Evolutionary conservation across 2,113 vertebrate genomes (phyloP), one percentile per base, ranked within the genome.

Genomic region (Hippoglossus stenolepis): DNA sequence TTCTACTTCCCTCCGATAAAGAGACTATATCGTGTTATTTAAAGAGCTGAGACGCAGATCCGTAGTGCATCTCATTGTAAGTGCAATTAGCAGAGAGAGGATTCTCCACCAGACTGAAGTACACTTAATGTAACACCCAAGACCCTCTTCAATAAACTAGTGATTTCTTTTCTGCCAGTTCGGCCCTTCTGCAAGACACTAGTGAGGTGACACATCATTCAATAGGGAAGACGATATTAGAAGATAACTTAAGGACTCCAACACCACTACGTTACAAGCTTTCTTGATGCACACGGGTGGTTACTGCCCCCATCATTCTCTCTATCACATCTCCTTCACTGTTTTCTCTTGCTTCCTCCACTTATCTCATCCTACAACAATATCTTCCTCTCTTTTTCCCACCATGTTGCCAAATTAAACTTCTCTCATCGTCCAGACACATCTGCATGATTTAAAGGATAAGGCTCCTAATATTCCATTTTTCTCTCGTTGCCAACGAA

Each of bases 121-220:
- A 78, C 77, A 77, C 85, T 87, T 85, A 69, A 91, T 89, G 60
- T 89, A 88, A 86, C 78, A 75, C 69, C 68, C 56, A 75, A 78
- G 83, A 88, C 79, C 56, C 86, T 83, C 35, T 80, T 82, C 72
- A 82, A 51, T 83, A 70, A 84, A 77, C 18, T 64, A 65, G 60
- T 23, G 35, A 67, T 71, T 88, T 59, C 79, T 64, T 70, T 13
- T 13, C 26, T 65, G 56, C 40, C 31, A 1, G 73, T 28, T 8
- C 64, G 2, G 6, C 12, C n/a, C 3, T 14, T 67, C 40, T 13
- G 4, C 21, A 71, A 75, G 9, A 24, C 35, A 11, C n/a, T n/a
- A n/a, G 53, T 2, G 2, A 85, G 40, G 45, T 60, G 62, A 77
- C 31, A 53, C 47, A 59, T 45, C 26, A 53, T 59, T 75, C 63